Evolutionary conservation across 2,113 vertebrate genomes (phyloP), one percentile per base, ranked within the genome.

Genomic region (Recurvirostra avosetta): DNA sequence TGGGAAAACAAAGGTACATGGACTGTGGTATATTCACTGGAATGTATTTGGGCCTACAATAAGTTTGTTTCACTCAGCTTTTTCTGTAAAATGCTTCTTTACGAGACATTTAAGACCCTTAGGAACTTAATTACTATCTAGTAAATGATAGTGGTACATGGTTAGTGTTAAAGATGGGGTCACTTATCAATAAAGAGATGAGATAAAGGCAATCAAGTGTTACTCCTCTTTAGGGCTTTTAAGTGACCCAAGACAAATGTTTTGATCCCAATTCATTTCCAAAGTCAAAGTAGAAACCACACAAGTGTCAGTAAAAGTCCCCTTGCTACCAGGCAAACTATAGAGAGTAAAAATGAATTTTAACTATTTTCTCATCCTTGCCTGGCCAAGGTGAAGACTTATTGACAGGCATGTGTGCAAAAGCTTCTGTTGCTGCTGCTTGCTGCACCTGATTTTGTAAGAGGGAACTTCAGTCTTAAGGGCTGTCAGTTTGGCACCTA

Each of bases 401-500:
- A 76, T 50, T 86, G 74, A 59, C 34, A 73, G 62, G 7, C 20
- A 71, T 18, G 11, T 61, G 15, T 71, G 45, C 29, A 90, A 89
- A 90, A 88, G 32, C 53, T 91, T 63, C 36, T 55, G 22, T 79
- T 85, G 32, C 62, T 91, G 59, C 56, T 87, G 16, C 45, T 88
- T 82, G 55, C 53, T 90, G 20, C 43, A 80, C 41, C 66, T 90
- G 74, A 70, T 90, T 92, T 91, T 76, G 5, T 76, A 76, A 91
- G 55, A 92, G 70, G 61, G 50, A 94, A 30, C 41, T 92, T 97
- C 76, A 89, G 4, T 61, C 74, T 82, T 71, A 79, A 91, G 50
- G 40, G 66, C 77, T 97, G 92, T 91, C 91, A 95, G 26, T 63
- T 96, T 92, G 89, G 29, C 89, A 96, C 62, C 26, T 82, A 49